Base-by-base conservation (phyloP, 1,140 invertebrate species). In the Meteorus sp. region DNA sequence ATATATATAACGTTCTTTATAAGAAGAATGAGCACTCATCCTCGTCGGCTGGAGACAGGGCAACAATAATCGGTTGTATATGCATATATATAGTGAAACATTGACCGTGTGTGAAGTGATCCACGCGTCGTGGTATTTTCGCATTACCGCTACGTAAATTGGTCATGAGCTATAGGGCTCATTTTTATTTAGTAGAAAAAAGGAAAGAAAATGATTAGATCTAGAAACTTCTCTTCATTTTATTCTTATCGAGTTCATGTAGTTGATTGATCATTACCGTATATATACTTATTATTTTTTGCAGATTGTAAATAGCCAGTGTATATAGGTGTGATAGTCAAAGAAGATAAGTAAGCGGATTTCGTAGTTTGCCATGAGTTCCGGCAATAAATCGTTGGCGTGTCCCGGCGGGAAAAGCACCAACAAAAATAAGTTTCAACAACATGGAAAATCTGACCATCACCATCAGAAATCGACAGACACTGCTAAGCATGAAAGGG, bases 291-390 rank as follows among this genome's bases (percentile, higher is more conserved):
- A 56, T 63, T 54, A 68, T 69, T 61, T 65, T 64, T 80, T 79
- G 62, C 72, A 81, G 75, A 76, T 75, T 82, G 81, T 82, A 82
- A 79, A 82, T 82, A 82, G 74, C 67, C 67, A 75, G 73, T 82
- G 80, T 81, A 82, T 67, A 81, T 82, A 82, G 75, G 56, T 74
- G 70, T 75, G 70, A 75, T 76, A 74, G 66, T 63, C 71, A 52
- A 20, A 37, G 70, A 65, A 71, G 60, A 66, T 74, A 74, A 68
- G 69, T 71, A 68, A 70, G 70, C 68, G 69, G 62, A 61, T 63
- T 69, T 77, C 20, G 47, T 73, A 75, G 67, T 72, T 77, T 69
- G 67, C 69, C 66, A 80, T 79, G 77, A 80, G 77, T 74, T 75
- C 77, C 55, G 73, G 66, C 67, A 77, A 76, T 63, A 78, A 75